Percentiles rank a stretch among this genome's conserved stretches.
Conservation (phyloP, 2,797 vertebrate species). For the Saxicola maurus region DNA sequence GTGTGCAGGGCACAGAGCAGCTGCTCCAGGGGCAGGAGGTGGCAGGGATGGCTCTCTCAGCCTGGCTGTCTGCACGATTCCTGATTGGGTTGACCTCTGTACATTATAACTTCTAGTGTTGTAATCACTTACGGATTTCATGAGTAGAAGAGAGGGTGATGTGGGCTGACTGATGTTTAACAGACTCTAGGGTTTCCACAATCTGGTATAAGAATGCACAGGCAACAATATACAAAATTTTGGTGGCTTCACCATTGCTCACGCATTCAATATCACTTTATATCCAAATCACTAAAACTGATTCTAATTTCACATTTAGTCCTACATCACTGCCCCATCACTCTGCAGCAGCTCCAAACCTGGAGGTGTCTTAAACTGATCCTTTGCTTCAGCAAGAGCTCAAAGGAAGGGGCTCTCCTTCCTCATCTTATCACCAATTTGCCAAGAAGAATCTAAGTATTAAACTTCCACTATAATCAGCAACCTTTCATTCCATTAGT, state of each 20-base stretch:
- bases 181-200: not conserved
- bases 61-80: not conserved
- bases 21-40: rapidly evolving
- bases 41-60: not conserved
- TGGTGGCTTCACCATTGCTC: not conserved
- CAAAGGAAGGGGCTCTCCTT: rapidly evolving
- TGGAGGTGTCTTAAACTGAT: not conserved
- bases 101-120: not conserved
- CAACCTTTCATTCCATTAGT: not conserved
- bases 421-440: not conserved
- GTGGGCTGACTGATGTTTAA: not conserved
- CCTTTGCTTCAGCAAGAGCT: not conserved
- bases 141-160: not conserved
- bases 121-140: not conserved
- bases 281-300: not conserved
- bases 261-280: rapidly evolving
- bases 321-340: not conserved
- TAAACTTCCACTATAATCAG: not conserved
- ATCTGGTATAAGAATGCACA: not conserved
- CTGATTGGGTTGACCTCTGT: not conserved
- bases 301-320: not conserved
- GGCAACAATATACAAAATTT: not conserved
- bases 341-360: not conserved
- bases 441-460: conserved; percentile 11
- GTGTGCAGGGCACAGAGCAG: not conserved